Conservation (phyloP, 2,888 invertebrate species). For the Stratiomys singularior region DNA sequence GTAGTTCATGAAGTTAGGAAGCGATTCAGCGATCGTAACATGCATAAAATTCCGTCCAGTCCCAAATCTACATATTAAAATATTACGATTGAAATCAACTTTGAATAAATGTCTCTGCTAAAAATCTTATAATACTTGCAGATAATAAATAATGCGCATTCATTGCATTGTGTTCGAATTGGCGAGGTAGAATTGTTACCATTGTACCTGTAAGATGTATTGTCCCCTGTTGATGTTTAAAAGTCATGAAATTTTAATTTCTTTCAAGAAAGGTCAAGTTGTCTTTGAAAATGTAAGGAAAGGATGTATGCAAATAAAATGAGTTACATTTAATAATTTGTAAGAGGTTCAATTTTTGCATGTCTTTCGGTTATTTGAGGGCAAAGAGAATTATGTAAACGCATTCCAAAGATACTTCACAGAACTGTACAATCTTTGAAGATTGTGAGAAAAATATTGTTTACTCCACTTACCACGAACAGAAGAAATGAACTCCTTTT, state of each 20-base stretch:
- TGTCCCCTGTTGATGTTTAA: not conserved
- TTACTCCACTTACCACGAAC: too few relatives aligned
- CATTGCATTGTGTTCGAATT: conserved; percentile 29
- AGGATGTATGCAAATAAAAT: not conserved
- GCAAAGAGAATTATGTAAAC: too few relatives aligned
- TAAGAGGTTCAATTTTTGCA: too few relatives aligned
- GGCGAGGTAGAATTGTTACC: not conserved
- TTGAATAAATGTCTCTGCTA: conserved; percentile 39
- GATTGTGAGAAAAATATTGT: too few relatives aligned
- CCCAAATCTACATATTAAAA: conserved; percentile 41
- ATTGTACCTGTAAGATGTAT: not conserved
- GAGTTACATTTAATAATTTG: too few relatives aligned
- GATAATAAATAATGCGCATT: conserved; percentile 45
- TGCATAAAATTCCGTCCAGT: not conserved
- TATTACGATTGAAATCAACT: conserved; percentile 41
- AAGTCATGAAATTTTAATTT: conserved; percentile 34
- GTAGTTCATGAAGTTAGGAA: not conserved
- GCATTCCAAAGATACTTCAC: too few relatives aligned
- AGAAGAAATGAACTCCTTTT: too few relatives aligned
- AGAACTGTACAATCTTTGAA: too few relatives aligned
- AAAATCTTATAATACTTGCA: conserved; percentile 24
- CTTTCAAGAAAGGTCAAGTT: not conserved
- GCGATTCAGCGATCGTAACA: not conserved
- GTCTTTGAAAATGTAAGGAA: not conserved
- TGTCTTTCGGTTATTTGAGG: too few relatives aligned